Percentiles rank a stretch among this genome's conserved stretches.
phyloP scores from a whole-genome alignment of 2,888 invertebrate genomes.

The Tubulanus polymorphus region DNA sequence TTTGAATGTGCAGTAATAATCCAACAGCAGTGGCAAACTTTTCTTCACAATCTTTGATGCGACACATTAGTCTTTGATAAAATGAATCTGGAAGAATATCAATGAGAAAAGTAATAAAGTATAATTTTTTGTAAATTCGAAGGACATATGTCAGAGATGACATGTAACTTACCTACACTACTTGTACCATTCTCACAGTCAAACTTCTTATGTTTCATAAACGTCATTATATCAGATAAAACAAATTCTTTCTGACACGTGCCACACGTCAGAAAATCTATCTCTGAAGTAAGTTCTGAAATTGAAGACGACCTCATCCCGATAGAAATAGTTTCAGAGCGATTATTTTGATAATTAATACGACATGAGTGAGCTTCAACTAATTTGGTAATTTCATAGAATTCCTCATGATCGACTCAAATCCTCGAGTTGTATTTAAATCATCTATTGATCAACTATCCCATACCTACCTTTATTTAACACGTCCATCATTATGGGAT shows the following conservation, averaged over 20 bases:
- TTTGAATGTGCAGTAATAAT: slow-evolving; percentile 42
- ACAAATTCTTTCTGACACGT: slow-evolving; percentile 41
- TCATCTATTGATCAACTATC: no score
- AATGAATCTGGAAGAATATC: background rate
- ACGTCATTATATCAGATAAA: slow-evolving; percentile 39
- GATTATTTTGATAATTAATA: no score
- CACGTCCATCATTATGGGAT: no score
- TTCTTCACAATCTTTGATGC: slow-evolving; percentile 25
- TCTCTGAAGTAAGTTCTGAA: no score
- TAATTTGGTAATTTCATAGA: no score
- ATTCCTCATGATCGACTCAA: no score
- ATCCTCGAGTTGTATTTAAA: no score
- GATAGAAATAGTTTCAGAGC: no score
- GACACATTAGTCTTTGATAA: background rate
- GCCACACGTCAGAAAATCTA: slow-evolving; percentile 30
- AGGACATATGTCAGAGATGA: background rate
- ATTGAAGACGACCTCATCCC: no score
- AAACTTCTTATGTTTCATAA: slow-evolving; percentile 48
- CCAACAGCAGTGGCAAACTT: slow-evolving; percentile 42
- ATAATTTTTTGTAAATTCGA: background rate
- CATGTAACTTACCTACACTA: background rate
- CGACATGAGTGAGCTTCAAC: no score
- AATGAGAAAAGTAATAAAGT: background rate
- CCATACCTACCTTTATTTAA: no score
- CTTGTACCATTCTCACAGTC: slow-evolving; percentile 25